Evolutionary conservation across 2,888 invertebrate species (phyloP).

Genomic region (Drosophila anceps): DNA sequence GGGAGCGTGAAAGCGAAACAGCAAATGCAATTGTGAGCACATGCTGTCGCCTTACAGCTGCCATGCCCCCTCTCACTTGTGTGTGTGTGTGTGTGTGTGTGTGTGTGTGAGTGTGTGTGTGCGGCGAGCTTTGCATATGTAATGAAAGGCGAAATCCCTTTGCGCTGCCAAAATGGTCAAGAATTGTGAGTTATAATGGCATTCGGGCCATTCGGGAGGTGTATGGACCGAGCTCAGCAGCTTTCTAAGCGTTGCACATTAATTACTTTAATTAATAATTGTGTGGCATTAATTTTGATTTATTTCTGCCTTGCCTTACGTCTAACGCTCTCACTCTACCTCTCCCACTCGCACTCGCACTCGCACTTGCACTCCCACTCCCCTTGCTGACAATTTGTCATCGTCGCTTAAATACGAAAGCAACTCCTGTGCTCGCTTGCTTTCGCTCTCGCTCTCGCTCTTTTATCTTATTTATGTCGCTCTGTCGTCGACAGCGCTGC

Average conservation of each 20-base stretch:
- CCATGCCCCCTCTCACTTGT: background rate
- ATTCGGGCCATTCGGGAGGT: slow-evolving; percentile 14
- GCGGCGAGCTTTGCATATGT: slow-evolving; percentile 67
- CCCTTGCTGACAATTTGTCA: slow-evolving; percentile 12
- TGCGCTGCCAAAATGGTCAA: slow-evolving; percentile 53
- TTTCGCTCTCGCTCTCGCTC: background rate
- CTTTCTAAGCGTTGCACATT: slow-evolving; percentile 56
- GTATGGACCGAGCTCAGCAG: slow-evolving; percentile 32
- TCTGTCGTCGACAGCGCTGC: slow-evolving; percentile 14
- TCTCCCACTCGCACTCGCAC: background rate
- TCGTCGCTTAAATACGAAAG: background rate
- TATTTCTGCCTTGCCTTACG: slow-evolving; percentile 42
- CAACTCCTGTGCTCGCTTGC: background rate
- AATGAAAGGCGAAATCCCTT: slow-evolving; percentile 57
- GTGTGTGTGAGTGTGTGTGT: background rate
- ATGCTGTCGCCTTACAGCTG: slow-evolving; percentile 39
- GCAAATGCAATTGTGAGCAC: slow-evolving; percentile 63
- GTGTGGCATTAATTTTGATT: slow-evolving; percentile 78
- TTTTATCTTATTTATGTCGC: background rate
- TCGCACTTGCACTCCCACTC: background rate
- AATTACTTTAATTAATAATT: slow-evolving; percentile 81
- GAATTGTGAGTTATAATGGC: slow-evolving; percentile 57
- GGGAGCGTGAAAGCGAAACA: background rate
- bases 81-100: background rate
- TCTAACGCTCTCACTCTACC: background rate